Conservation (phyloP, 2,888 invertebrate genomes). For the Pherbina coryleti region DNA sequence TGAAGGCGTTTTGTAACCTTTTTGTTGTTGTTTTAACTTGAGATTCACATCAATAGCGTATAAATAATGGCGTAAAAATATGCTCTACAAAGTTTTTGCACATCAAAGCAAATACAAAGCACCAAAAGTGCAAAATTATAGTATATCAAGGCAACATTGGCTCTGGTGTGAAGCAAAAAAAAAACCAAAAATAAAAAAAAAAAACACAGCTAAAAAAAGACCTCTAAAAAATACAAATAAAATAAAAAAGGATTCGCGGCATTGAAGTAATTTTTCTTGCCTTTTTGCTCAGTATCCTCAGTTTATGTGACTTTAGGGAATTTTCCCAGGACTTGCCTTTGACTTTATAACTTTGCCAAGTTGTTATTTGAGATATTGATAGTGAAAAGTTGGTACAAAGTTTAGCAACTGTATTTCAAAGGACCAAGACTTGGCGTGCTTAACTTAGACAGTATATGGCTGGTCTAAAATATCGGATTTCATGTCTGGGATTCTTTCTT, state of each 20-base stretch:
- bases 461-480: neutral
- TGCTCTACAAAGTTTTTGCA: slow-evolving; percentile 5
- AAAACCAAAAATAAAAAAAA: neutral
- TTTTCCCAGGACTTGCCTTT: slow-evolving; percentile 10
- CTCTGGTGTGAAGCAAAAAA: neutral
- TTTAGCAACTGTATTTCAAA: neutral
- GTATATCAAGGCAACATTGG: no score
- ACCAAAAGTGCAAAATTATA: no score
- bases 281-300: slow-evolving; percentile 20
- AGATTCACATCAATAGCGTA: slow-evolving; percentile 29
- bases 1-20: no score
- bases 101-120: slow-evolving; percentile 8
- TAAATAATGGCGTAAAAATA: slow-evolving; percentile 33
- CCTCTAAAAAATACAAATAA: no score
- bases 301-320: slow-evolving; percentile 41
- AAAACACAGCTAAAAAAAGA: neutral
- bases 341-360: slow-evolving; percentile 32
- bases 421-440: neutral
- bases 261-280: slow-evolving; percentile 32
- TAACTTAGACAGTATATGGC: neutral
- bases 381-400: slow-evolving; percentile 37
- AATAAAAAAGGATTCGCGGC: slow-evolving; percentile 28
- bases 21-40: slow-evolving; percentile 16
- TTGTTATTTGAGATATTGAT: slow-evolving; percentile 38
- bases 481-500: neutral